phyloP scores from a whole-genome alignment of 2,113 vertebrate genomes.

The Neomonachus schauinslandi region DNA sequence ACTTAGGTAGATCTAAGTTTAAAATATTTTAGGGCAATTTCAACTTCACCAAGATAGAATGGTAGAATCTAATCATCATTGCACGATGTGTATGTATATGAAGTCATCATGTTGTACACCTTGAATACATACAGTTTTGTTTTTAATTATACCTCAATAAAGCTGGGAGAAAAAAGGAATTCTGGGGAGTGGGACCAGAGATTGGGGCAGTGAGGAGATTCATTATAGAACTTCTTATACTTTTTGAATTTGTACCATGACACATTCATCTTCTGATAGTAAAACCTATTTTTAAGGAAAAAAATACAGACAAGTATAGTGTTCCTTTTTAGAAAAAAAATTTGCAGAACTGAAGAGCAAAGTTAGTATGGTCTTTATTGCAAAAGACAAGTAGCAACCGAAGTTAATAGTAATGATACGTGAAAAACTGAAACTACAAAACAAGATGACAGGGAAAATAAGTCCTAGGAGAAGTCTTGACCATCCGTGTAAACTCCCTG shows the following conservation, averaged over 20 bases:
- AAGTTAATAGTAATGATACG: background rate
- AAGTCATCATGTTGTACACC: background rate
- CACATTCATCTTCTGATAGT: background rate
- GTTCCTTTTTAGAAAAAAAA: background rate
- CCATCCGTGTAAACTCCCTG: background rate
- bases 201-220: background rate
- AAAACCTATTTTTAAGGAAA: background rate
- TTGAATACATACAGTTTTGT: constrained; percentile 18
- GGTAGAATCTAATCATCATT: background rate
- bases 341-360: background rate
- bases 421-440: constrained; percentile 8
- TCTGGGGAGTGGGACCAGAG: background rate
- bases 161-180: background rate
- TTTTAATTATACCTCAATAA: background rate
- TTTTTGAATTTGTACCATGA: background rate
- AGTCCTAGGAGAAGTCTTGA: background rate
- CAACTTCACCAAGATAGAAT: background rate
- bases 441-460: background rate
- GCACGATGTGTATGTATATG: background rate
- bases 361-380: constrained; percentile 6
- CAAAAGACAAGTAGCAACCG: constrained; percentile 21
- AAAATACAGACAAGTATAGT: background rate
- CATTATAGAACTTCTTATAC: background rate
- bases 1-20: constrained; percentile 25
- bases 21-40: constrained; percentile 42